These are phyloP conservation scores for Lasioglossum oenotherae DNA, from an alignment of 2,888 invertebrate species.

Conservation along the genomic window DNA sequence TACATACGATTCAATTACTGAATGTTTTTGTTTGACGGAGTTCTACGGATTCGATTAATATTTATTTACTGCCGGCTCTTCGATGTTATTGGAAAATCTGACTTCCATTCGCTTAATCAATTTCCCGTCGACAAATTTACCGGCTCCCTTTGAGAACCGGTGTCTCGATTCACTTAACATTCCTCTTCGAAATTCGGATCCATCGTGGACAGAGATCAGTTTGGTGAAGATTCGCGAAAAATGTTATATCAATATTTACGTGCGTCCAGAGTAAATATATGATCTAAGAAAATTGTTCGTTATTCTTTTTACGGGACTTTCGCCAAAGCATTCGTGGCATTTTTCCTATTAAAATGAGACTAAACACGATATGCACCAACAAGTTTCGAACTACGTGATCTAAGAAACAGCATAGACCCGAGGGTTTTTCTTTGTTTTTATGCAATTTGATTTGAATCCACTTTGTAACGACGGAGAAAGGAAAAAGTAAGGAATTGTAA, in stretches of 20 bases:
- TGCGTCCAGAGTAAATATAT: too few relatives aligned
- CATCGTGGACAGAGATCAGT: neutral
- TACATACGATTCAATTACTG: neutral
- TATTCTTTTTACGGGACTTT: too few relatives aligned
- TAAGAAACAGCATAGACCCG: too few relatives aligned
- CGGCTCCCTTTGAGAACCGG: neutral
- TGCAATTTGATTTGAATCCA: too few relatives aligned
- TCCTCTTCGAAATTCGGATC: neutral
- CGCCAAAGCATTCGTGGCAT: too few relatives aligned
- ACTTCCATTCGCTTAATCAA: neutral
- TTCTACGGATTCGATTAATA: neutral
- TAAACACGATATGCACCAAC: too few relatives aligned
- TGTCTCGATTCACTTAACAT: neutral
- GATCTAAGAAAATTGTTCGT: neutral
- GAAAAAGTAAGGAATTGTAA: neutral
- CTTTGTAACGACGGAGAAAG: too few relatives aligned
- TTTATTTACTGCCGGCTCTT: neutral
- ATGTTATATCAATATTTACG: neutral
- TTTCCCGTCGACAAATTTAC: neutral
- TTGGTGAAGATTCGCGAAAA: neutral
- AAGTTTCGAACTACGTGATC: too few relatives aligned
- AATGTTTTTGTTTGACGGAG: neutral
- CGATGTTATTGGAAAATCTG: neutral
- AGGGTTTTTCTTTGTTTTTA: too few relatives aligned
- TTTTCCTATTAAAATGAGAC: too few relatives aligned